Percentiles rank a stretch among this genome's conserved stretches.
These are phyloP conservation scores for Anabacerthia variegaticeps DNA, from an alignment of 2,797 vertebrate genomes.

Conservation along the genomic window DNA sequence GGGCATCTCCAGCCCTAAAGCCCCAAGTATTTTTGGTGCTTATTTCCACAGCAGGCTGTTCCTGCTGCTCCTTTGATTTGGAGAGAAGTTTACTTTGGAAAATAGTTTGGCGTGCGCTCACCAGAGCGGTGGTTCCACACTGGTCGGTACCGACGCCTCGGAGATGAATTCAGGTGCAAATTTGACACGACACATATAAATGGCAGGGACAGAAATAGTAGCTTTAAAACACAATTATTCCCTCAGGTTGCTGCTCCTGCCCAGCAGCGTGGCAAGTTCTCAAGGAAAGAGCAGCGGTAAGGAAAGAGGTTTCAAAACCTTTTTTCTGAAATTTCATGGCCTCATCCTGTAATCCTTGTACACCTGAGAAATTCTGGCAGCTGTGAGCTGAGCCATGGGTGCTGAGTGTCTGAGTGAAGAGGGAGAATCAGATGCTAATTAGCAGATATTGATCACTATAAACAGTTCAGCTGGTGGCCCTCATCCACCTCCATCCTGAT, in stretches of 20 bases:
- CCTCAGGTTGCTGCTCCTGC: not conserved
- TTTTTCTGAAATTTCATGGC: not conserved
- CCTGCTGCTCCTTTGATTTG: not conserved
- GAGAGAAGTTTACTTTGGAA: not conserved
- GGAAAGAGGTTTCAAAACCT: not conserved
- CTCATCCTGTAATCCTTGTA: not conserved
- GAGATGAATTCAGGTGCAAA: constrained; percentile 52
- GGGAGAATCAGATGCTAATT: not conserved
- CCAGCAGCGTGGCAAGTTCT: not conserved
- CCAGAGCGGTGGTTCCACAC: not conserved
- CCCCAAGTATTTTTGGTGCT: fast-evolving
- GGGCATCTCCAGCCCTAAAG: not conserved
- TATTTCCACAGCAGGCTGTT: not conserved
- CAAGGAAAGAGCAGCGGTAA: not conserved
- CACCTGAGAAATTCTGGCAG: not conserved
- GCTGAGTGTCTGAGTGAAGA: not conserved
- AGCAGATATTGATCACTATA: not conserved
- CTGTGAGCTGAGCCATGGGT: not conserved
- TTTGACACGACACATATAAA: constrained; percentile 35
- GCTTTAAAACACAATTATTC: constrained; percentile 30
- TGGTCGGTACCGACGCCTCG: not conserved
- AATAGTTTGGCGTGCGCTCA: not conserved
- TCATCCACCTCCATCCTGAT: not conserved
- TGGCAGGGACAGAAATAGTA: constrained; percentile 42
- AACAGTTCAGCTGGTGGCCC: not conserved